Base-by-base conservation (phyloP, 2,113 vertebrate genomes). In the Triplophysa rosa region DNA sequence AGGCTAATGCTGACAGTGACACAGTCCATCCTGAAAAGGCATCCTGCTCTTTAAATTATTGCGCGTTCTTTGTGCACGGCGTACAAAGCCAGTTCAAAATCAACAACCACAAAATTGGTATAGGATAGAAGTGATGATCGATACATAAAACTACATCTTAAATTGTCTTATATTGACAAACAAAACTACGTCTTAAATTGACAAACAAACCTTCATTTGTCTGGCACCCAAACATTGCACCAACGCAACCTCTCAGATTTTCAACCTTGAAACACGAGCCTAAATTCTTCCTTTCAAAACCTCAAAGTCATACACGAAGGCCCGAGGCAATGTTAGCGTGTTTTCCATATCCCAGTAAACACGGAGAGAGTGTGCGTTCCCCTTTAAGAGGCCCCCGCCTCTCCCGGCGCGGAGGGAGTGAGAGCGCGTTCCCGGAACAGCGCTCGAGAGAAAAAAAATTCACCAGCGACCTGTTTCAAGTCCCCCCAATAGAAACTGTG, bases 361-460 rank as follows among this genome's bases (percentile, higher is more conserved):
- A 86, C 73, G 58, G 66, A 10, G 64, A 45, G 11, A 73, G 76
- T 24, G 70, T 26, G 63, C 67, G 64, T 82, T 88, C 80, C 14
- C 54, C 93, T 93, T 92, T 93, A 92, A 93, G 90, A 93, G 89
- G 88, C 91, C 90, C 90, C 91, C 90, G 90, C 92, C 87, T 54
- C 78, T 82, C 82, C 88, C 17, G 83, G 83, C 89, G 87, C 91
- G 82, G 93, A 83, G 94, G 93, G 91, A 89, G 93, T 79, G 89
- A 84, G 84, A 87, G 83, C 87, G 79, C 87, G 92, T 93, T 95
- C 93, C 93, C 89, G 92, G 94, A 95, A 96, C 94, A 94, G 93
- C 92, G 90, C 90, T 92, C 91, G 89, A 91, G 85, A 59, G 90
- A 88, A 83, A 89, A 89, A 86, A 86, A 87, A 87, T 91, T 90